These are phyloP conservation scores for Sciaenops ocellatus DNA, from an alignment of 2,797 vertebrate species.

Conservation along the genomic window DNA sequence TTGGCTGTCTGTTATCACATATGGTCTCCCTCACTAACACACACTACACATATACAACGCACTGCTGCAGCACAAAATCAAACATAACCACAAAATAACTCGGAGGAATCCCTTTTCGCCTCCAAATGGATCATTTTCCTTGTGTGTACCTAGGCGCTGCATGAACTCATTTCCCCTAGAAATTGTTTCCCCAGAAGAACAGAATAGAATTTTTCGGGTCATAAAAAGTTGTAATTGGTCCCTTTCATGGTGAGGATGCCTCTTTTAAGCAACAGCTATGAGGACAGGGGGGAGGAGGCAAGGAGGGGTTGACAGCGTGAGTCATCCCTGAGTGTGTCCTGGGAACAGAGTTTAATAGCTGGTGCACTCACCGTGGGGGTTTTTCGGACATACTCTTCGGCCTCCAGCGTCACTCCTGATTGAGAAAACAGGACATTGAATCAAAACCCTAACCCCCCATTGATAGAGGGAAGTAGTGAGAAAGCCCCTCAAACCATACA, in stretches of 20 bases:
- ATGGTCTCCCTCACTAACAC: constrained; percentile 31
- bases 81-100: constrained; percentile 66
- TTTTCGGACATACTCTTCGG: constrained; percentile 18
- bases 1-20: constrained; percentile 45
- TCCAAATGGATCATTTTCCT: constrained; percentile 60
- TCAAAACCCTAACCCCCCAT: constrained; percentile 16
- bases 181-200: constrained; percentile 33
- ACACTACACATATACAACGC: constrained; percentile 22
- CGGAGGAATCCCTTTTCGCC: constrained; percentile 52
- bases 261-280: constrained; percentile 31
- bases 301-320: constrained; percentile 43
- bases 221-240: constrained; percentile 48
- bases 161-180: constrained; percentile 57
- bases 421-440: constrained; percentile 49
- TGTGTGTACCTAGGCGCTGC: constrained; percentile 34
- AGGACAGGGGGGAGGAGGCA: constrained; percentile 2
- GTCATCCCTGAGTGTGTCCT: constrained; percentile 50
- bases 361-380: constrained; percentile 42
- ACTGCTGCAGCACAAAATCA: constrained; percentile 40
- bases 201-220: constrained; percentile 30
- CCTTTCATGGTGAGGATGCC: constrained; percentile 38
- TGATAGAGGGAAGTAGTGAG: constrained; percentile 11
- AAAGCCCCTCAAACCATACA: neutral
- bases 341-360: constrained; percentile 49
- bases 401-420: constrained; percentile 38